Base-by-base conservation (phyloP, 2,797 vertebrate genomes). In the Scomberomorus guttatus region DNA sequence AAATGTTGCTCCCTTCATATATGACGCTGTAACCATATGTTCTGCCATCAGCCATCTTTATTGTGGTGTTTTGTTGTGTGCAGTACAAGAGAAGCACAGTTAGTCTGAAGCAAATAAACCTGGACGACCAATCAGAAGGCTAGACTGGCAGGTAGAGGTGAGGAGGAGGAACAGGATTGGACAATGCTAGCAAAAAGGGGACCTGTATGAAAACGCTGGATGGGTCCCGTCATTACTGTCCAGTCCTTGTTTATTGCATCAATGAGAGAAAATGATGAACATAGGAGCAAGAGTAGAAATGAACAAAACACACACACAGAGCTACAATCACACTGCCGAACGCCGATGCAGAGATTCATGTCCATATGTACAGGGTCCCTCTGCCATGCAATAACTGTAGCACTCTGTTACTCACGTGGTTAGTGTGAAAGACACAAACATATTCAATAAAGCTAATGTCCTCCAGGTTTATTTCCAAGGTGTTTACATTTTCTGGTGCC, bases 401-500 rank as follows among this genome's bases (percentile, higher is more conserved):
- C 58, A 58, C 66, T 60, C 72, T 75, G 59, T 29, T 34, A 73
- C 32, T 52, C 37, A 46, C 2, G 17, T 59, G 15, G 57, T 44
- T 13, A 39, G 13, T 70, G 66, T 79, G 61, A 74, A 72, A 44
- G 14, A 78, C 52, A 59, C 9, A 22, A 22, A 67, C 48, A 79
- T 48, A 57, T 44, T 74, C 46, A 73, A 66, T 52, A 65, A 63
- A 44, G 44, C 48, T 42, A 25, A 78, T 55, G 95, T 94, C 95
- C 90, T 95, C 96, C 96, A 97, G 97, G 97, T 97, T 98, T 97
- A 96, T 97, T 96, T 95, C 93, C 93, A 92, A 94, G 93, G 95
- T 96, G 96, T 98, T 98, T 97, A 98, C 97, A 98, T 97, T 96
- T 97, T 97, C 96, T 97, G 97, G 97, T 98, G 97, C 97, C 97